A percentile compares a stretch with the other conserved stretches of the same genome.
Evolutionary conservation across 2,797 vertebrate species (phyloP).

Genomic region (Rhincodon typus): DNA sequence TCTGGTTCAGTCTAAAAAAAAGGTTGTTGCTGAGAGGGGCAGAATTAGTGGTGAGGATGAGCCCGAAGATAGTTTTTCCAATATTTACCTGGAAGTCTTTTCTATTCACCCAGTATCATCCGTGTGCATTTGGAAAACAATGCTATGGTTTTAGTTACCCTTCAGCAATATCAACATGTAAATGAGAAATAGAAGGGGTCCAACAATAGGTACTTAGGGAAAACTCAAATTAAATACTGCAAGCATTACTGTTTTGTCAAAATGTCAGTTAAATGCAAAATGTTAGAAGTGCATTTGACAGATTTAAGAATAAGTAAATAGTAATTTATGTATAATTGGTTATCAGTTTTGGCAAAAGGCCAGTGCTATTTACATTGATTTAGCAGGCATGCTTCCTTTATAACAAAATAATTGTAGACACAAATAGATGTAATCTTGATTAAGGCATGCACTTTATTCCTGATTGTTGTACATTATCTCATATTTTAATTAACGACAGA

Average conservation of each 20-base stretch:
- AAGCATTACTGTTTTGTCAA: not conserved
- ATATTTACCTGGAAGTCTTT: not conserved
- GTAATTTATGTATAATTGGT: not conserved
- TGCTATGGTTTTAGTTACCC: not conserved
- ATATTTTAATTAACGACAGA: not conserved
- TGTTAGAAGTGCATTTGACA: not conserved
- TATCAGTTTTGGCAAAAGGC: not conserved
- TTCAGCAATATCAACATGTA: not conserved
- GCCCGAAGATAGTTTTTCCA: not conserved
- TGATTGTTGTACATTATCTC: not conserved
- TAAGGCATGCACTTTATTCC: conserved; percentile 23
- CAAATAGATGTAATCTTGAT: not conserved
- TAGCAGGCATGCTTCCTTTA: not conserved
- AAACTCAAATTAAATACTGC: not conserved
- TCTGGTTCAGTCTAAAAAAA: not conserved
- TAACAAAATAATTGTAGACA: conserved; percentile 16
- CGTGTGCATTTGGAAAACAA: not conserved
- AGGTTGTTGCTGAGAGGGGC: not conserved
- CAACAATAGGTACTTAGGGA: not conserved
- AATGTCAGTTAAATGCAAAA: not conserved
- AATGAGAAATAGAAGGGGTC: not conserved
- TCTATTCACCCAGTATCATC: not conserved
- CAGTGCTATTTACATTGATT: not conserved
- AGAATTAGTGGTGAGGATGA: no score
- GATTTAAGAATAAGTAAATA: not conserved